Percentiles rank a stretch among this genome's conserved stretches.
These are phyloP conservation scores for Enteromius afrohamiltoni DNA, from an alignment of 2,797 vertebrate species.

Conservation along the genomic window DNA sequence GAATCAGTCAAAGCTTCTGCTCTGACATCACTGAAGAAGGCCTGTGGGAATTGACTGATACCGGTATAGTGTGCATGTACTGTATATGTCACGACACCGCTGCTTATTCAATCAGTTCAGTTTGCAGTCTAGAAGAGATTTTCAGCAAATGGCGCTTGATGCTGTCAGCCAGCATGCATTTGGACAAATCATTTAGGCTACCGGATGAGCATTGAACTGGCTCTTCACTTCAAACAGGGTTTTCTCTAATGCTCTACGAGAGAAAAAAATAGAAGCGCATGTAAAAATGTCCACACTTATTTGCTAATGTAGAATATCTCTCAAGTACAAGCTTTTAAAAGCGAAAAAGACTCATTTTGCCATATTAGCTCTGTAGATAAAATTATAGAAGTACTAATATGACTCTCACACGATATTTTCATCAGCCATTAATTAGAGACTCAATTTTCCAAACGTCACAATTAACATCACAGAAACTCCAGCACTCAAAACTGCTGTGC, in stretches of 20 bases:
- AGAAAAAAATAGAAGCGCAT: neutral
- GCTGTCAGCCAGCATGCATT: constrained; percentile 5
- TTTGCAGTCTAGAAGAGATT: constrained; percentile 11
- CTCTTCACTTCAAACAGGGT: constrained; percentile 5
- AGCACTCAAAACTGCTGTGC: constrained; percentile 59
- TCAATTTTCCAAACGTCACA: constrained; percentile 64
- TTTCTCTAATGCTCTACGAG: constrained; percentile 5
- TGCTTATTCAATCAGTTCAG: constrained; percentile 33
- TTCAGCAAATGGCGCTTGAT: constrained; percentile 16
- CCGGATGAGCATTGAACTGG: constrained; percentile 8
- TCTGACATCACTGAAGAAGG: constrained; percentile 34
- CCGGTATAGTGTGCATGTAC: constrained; percentile 6
- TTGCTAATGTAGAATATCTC: constrained; percentile 15
- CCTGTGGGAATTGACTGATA: constrained; percentile 34
- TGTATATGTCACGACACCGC: constrained; percentile 8
- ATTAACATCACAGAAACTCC: constrained; percentile 64
- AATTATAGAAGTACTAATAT: constrained; percentile 57
- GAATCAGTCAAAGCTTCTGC: constrained; percentile 41
- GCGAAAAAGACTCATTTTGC: constrained; percentile 30
- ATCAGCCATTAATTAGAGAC: constrained; percentile 64
- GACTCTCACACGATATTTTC: constrained; percentile 61
- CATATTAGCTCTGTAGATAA: constrained; percentile 47
- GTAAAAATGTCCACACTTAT: neutral
- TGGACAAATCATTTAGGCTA: constrained; percentile 31
- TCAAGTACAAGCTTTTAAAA: constrained; percentile 11